Conservation (phyloP, 2,888 invertebrate genomes). For the Tachina grossa region DNA sequence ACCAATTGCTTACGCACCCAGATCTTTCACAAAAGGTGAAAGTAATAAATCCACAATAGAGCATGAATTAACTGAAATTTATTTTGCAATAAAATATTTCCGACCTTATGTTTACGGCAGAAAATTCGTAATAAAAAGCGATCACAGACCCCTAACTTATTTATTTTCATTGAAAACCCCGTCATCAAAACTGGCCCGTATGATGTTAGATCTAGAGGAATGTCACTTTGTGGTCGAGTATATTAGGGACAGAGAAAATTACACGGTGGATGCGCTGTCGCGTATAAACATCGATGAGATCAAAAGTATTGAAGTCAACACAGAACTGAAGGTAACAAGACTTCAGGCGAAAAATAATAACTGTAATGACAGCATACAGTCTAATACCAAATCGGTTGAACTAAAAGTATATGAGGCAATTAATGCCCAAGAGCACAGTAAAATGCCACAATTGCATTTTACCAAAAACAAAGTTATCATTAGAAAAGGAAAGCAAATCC, state of each 20-base stretch:
- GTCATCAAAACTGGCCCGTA: background rate
- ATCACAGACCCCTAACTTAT: background rate
- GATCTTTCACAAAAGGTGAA: background rate
- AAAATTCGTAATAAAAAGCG: background rate
- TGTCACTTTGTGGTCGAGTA: no score
- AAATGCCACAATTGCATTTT: no score
- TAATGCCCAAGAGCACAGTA: no score
- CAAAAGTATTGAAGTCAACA: conserved; percentile 3
- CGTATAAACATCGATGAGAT: conserved; percentile 23
- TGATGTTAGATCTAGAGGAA: no score
- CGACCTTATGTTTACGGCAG: background rate
- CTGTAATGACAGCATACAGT: background rate
- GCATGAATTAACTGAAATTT: background rate
- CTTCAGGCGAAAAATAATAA: background rate
- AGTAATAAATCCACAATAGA: background rate
- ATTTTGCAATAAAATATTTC: background rate
- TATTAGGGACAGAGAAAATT: conserved; percentile 9
- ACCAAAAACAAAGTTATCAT: no score
- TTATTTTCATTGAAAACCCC: background rate
- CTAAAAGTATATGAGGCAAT: no score
- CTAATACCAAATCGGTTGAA: background rate
- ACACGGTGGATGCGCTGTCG: conserved; percentile 9
- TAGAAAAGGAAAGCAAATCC: no score
- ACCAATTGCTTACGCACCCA: background rate
- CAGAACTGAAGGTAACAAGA: conserved; percentile 1